Percentiles rank a stretch among this genome's conserved stretches.
phyloP scores from a whole-genome alignment of 2,888 invertebrate species.

The Chrysolina americana region DNA sequence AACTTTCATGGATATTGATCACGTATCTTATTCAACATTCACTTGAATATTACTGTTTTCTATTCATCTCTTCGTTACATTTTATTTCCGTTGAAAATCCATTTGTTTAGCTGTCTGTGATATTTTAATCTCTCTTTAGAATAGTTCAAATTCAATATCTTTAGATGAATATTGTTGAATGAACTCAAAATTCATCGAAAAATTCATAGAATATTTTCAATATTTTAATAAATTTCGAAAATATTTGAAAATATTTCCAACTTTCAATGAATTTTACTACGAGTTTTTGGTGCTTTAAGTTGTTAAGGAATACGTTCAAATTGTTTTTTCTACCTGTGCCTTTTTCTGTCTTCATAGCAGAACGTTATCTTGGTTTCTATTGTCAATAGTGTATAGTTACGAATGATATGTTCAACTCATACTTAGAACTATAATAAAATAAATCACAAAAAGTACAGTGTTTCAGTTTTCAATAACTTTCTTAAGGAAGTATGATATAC shows the following conservation, averaged over 20 bases:
- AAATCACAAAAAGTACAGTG: background rate
- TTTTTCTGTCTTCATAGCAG: constrained; percentile 66
- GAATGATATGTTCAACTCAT: constrained; percentile 51
- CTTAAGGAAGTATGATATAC: too few relatives aligned
- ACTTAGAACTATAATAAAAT: constrained; percentile 48
- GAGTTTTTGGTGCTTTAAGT: constrained; percentile 30
- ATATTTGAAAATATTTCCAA: background rate
- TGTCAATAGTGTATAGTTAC: constrained; percentile 54
- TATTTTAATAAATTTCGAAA: background rate
- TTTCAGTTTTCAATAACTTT: background rate
- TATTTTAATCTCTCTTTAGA: constrained; percentile 65
- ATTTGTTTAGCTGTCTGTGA: constrained; percentile 65
- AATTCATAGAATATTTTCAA: background rate
- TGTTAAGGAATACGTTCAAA: constrained; percentile 36
- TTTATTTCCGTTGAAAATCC: constrained; percentile 35
- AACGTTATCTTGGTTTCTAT: constrained; percentile 63
- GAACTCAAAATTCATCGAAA: constrained; percentile 36
- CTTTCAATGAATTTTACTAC: constrained; percentile 45
- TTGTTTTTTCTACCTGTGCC: constrained; percentile 68
- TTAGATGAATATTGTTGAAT: constrained; percentile 35
- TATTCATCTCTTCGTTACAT: constrained; percentile 24
- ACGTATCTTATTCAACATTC: constrained; percentile 17
- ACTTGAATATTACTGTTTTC: constrained; percentile 35
- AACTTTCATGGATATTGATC: background rate
- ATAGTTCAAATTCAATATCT: constrained; percentile 45